A percentile compares a stretch with the other conserved stretches of the same genome.
These are phyloP conservation scores for Meta bourneti DNA, from an alignment of 2,888 invertebrate genomes.

Conservation along the genomic window DNA sequence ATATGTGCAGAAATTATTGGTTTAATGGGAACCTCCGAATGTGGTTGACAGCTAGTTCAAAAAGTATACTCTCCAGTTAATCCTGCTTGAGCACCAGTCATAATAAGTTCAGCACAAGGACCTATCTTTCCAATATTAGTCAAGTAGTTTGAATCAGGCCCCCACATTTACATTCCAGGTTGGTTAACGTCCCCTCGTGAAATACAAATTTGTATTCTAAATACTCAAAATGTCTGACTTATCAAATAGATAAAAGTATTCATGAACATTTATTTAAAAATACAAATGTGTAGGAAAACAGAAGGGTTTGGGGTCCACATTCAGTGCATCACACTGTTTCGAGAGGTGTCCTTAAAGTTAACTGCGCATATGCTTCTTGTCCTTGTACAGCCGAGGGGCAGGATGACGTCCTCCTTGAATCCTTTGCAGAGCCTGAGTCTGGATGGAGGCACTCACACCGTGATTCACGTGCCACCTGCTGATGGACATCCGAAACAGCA, in stretches of 20 bases:
- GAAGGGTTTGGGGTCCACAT: neutral
- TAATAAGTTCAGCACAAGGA: no score
- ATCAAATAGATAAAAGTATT: neutral
- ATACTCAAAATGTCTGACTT: neutral
- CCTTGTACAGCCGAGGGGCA: constrained; percentile 58
- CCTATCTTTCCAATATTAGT: no score
- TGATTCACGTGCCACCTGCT: constrained; percentile 78
- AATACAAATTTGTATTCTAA: neutral
- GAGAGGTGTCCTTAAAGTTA: constrained; percentile 19
- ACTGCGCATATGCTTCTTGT: constrained; percentile 41
- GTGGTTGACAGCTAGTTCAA: no score
- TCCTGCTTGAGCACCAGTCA: no score
- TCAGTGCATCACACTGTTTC: constrained; percentile 52
- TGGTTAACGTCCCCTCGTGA: no score
- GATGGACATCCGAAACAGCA: constrained; percentile 81
- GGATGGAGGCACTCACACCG: constrained; percentile 77
- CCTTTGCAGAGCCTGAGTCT: constrained; percentile 74
- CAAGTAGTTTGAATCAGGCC: no score
- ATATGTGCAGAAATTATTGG: no score
- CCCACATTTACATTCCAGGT: no score
- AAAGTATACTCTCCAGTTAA: no score
- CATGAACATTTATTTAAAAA: neutral
- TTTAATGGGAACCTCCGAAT: no score
- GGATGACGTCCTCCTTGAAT: constrained; percentile 74
- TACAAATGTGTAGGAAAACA: neutral